These are phyloP conservation scores for Hydropsyche betteni DNA, from an alignment of 2,888 invertebrate species.

Conservation along the genomic window DNA sequence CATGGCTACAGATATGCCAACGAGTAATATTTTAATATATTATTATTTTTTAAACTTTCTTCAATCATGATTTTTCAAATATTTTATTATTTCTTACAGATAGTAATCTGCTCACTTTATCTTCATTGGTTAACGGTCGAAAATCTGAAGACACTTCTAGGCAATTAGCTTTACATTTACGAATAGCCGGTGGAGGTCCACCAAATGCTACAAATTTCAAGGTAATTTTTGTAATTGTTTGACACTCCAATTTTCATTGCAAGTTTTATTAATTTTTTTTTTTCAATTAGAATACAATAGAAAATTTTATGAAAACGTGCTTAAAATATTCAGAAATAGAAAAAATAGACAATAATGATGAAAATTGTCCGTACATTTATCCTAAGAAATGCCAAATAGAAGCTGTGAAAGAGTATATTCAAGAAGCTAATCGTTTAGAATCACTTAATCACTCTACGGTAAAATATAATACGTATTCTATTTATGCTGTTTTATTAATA, in stretches of 20 bases:
- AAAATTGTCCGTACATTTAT: slow-evolving; percentile 57
- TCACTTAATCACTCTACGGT: background rate
- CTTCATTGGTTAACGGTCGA: slow-evolving; percentile 58
- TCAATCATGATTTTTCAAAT: background rate
- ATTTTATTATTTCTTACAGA: slow-evolving; percentile 53
- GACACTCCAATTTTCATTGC: background rate
- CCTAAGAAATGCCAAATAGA: slow-evolving; percentile 57
- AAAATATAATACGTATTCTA: background rate
- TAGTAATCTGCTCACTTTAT: slow-evolving; percentile 57
- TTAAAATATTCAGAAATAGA: slow-evolving; percentile 67
- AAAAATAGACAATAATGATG: slow-evolving; percentile 56
- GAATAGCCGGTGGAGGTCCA: slow-evolving; percentile 53
- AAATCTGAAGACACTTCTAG: slow-evolving; percentile 60
- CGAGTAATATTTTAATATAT: slow-evolving; percentile 53
- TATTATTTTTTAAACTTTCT: background rate
- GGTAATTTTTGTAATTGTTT: slow-evolving; percentile 35
- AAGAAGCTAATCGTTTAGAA: slow-evolving; percentile 57
- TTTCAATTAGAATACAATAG: slow-evolving; percentile 65
- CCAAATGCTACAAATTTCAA: slow-evolving; percentile 35
- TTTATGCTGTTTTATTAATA: background rate
- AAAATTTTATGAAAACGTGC: slow-evolving; percentile 72
- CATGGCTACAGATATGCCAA: slow-evolving; percentile 57
- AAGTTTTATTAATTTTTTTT: slow-evolving; percentile 3
- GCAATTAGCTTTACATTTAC: slow-evolving; percentile 56
- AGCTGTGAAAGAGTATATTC: slow-evolving; percentile 68